phyloP scores from a whole-genome alignment of 2,797 vertebrate genomes.

The Sebastes cheni region DNA sequence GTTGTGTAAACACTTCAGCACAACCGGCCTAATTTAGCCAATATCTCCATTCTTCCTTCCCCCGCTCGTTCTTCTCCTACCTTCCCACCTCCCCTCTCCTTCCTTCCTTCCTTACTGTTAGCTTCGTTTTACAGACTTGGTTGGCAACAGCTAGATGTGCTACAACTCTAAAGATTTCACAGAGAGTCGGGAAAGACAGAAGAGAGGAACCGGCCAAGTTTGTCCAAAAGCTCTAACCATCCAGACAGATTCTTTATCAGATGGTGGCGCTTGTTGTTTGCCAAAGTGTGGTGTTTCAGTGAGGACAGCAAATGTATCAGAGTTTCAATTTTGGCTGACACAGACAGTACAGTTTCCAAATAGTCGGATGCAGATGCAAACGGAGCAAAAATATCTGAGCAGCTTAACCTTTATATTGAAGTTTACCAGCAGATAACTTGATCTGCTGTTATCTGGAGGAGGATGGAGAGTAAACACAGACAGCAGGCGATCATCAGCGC shows the following conservation, averaged over 20 bases:
- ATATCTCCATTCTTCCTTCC: background rate
- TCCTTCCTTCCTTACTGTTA: background rate
- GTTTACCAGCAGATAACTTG: background rate
- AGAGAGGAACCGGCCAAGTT: background rate
- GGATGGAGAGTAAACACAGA: conserved; percentile 17
- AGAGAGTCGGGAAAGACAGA: background rate
- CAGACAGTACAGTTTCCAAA: background rate
- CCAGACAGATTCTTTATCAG: too few species aligned
- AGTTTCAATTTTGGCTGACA: background rate
- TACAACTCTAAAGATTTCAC: background rate
- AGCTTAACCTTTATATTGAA: background rate
- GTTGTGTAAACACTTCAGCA: conserved; percentile 55
- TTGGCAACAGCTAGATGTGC: background rate
- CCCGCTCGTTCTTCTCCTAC: background rate
- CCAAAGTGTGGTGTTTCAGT: background rate
- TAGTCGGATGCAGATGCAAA: background rate
- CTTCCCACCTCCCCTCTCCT: background rate
- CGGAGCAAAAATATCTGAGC: too few species aligned
- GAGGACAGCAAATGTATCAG: background rate
- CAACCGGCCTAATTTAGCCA: background rate
- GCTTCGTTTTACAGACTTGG: background rate
- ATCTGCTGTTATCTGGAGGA: conserved; percentile 16
- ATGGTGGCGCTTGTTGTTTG: too few species aligned
- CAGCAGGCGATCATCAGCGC: conserved; percentile 29
- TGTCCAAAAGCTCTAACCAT: background rate